Percentiles rank a stretch among this genome's conserved stretches.
Conservation (phyloP, 2,888 invertebrate genomes). For the Conops quadrifasciatus region DNA sequence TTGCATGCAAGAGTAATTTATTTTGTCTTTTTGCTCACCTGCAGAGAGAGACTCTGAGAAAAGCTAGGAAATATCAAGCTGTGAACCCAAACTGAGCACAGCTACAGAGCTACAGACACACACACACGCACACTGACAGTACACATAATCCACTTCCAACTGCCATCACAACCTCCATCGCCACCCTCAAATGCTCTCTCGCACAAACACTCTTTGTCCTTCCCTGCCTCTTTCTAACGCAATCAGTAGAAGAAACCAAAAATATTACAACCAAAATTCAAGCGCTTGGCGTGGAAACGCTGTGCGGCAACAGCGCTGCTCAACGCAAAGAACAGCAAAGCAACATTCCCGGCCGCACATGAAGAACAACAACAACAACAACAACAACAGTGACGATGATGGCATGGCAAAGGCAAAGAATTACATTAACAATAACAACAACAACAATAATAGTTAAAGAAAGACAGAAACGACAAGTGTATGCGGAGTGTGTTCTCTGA, state of each 20-base stretch:
- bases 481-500: too few relatives aligned
- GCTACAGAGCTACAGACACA: neutral
- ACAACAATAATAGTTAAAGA: neutral
- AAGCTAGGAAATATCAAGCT: neutral
- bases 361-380: slow-evolving; percentile 21
- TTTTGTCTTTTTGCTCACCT: too few relatives aligned
- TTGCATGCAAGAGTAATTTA: too few relatives aligned
- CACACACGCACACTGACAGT: neutral
- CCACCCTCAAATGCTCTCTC: neutral
- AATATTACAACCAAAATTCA: slow-evolving; percentile 20
- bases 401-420: too few relatives aligned
- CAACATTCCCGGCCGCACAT: slow-evolving; percentile 9
- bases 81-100: neutral
- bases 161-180: neutral
- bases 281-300: neutral
- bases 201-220: neutral
- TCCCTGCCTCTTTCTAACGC: neutral
- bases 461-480: neutral
- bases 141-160: neutral
- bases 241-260: neutral
- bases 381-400: neutral
- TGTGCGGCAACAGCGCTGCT: too few relatives aligned
- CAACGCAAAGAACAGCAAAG: slow-evolving; percentile 13
- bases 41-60: too few relatives aligned
- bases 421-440: slow-evolving; percentile 5